phyloP scores from a whole-genome alignment of 2,797 vertebrate species.

The Tachyglossus aculeatus region DNA sequence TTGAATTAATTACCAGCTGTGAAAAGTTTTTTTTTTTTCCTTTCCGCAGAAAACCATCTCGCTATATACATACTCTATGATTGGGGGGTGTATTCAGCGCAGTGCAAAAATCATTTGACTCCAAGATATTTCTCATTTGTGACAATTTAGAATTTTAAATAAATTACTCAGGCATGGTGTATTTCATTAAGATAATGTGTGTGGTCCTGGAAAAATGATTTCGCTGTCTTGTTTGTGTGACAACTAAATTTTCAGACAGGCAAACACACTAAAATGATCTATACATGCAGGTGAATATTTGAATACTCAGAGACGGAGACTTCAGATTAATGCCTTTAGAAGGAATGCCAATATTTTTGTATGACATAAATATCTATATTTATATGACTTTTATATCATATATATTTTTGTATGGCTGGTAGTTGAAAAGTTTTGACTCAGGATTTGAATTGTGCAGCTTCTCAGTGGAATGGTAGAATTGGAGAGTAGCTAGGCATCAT shows the following conservation, averaged over 20 bases:
- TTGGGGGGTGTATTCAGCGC: neutral
- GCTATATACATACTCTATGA: neutral
- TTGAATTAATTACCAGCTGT: neutral
- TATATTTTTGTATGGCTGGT: no score
- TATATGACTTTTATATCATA: no score
- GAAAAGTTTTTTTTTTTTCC: neutral
- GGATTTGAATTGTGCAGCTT: no score
- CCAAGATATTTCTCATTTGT: neutral
- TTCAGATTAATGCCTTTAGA: neutral
- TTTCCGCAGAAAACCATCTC: neutral
- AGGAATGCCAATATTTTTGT: neutral
- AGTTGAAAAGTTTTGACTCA: no score
- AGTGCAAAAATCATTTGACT: neutral
- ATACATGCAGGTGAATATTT: no score
- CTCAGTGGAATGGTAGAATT: no score
- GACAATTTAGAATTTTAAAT: neutral
- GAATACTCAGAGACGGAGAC: neutral
- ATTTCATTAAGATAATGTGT: neutral
- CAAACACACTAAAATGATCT: neutral
- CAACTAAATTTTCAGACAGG: neutral
- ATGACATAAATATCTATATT: neutral
- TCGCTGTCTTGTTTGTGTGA: neutral
- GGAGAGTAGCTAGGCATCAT: no score
- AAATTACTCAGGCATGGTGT: neutral
- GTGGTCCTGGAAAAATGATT: no score